A percentile compares a stretch with the other conserved stretches of the same genome.
These are phyloP conservation scores for Phaonia tiefii DNA, from an alignment of 2,888 invertebrate genomes.

Conservation along the genomic window DNA sequence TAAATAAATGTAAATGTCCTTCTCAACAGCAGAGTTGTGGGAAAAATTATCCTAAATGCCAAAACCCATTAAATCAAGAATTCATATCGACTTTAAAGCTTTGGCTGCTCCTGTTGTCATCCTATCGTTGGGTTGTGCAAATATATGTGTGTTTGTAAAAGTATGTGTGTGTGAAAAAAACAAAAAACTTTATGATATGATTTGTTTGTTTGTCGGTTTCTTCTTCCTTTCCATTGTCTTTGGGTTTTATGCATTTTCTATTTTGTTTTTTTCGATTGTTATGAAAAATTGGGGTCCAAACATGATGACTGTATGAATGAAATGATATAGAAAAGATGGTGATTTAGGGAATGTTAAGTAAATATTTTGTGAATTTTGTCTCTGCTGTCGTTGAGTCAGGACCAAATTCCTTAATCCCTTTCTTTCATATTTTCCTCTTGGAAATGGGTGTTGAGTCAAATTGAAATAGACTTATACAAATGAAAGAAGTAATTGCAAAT, in stretches of 20 bases:
- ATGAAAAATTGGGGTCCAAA: background rate
- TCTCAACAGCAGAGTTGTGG: background rate
- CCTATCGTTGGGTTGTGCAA: background rate
- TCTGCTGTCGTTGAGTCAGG: no score
- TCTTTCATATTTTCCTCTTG: no score
- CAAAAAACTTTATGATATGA: background rate
- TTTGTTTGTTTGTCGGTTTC: background rate
- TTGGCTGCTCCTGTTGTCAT: background rate
- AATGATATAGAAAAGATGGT: background rate
- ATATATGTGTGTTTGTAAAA: no score
- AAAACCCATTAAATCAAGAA: background rate
- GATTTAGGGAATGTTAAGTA: background rate
- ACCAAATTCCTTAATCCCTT: no score
- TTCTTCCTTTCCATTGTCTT: background rate
- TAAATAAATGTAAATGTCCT: no score
- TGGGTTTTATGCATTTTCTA: background rate
- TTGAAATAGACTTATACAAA: no score
- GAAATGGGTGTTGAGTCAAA: no score
- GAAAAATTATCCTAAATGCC: conserved; percentile 2
- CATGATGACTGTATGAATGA: background rate
- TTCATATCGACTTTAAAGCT: conserved; percentile 4
- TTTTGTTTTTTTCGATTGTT: no score
- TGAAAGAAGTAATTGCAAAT: no score
- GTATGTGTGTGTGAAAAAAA: background rate
- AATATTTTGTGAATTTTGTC: no score